Conservation (phyloP, 2,888 invertebrate genomes). For the Therioaphis trifolii region DNA sequence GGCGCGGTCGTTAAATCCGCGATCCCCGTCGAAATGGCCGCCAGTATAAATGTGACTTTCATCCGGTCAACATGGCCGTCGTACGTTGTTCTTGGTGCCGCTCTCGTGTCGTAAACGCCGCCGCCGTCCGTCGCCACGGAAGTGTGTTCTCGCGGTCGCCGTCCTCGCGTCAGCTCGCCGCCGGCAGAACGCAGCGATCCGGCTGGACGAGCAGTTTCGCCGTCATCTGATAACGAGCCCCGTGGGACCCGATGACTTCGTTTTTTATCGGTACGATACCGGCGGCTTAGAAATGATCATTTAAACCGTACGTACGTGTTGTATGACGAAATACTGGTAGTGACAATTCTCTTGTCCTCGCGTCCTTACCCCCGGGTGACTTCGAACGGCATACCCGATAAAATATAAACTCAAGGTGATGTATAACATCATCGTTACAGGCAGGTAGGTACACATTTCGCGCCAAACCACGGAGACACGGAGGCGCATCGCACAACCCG, state of each 20-base stretch:
- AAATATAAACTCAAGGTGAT: no score
- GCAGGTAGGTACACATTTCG: no score
- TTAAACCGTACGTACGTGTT: no score
- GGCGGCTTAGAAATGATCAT: no score
- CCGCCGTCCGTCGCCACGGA: constrained; percentile 8
- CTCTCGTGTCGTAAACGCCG: not conserved
- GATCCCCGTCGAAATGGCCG: constrained; percentile 88
- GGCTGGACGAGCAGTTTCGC: not conserved
- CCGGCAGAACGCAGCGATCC: not conserved
- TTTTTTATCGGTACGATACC: not conserved
- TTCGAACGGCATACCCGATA: no score
- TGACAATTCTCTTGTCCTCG: no score
- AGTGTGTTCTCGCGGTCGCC: not conserved
- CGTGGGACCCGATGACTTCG: not conserved
- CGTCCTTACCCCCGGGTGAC: no score
- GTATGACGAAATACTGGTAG: not conserved
- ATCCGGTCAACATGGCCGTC: constrained; percentile 81
- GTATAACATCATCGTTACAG: no score
- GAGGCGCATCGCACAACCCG: no score
- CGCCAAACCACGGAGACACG: no score
- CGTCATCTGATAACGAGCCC: not conserved
- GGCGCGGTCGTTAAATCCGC: constrained; percentile 55
- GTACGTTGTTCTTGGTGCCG: constrained; percentile 71
- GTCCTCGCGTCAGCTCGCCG: not conserved
- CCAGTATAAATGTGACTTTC: constrained; percentile 92